These are phyloP conservation scores for Gobio occitaniae DNA, from an alignment of 2,797 vertebrate genomes.

Conservation along the genomic window DNA sequence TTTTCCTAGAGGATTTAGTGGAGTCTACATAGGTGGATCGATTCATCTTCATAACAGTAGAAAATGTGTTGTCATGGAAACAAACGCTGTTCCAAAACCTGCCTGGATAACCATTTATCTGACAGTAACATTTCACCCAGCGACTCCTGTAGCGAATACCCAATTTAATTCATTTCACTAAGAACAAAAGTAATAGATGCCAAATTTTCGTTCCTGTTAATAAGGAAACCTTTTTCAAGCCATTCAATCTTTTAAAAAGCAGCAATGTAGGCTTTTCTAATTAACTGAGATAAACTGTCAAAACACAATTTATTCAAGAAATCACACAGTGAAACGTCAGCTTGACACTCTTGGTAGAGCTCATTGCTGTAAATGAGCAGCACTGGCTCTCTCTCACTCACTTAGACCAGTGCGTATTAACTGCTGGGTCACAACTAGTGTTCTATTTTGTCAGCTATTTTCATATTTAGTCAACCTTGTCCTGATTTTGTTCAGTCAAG, in stretches of 20 bases:
- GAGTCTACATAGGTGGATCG: not conserved
- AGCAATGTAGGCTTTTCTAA: not conserved
- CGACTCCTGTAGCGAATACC: not conserved
- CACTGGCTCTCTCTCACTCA: not conserved
- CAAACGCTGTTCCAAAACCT: not conserved
- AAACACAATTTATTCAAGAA: not conserved
- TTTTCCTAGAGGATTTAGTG: not conserved
- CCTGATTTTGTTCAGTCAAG: no score
- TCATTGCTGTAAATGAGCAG: conserved; percentile 27
- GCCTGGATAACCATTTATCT: not conserved
- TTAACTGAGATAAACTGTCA: not conserved
- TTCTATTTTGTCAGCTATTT: no score
- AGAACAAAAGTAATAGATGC: not conserved
- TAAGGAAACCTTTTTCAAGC: not conserved
- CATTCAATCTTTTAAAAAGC: not conserved
- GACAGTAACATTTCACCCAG: not conserved
- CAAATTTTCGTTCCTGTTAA: not conserved
- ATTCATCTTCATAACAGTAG: not conserved
- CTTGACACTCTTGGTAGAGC: not conserved
- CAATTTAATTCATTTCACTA: not conserved
- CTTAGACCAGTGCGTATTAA: not conserved
- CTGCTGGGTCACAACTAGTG: not conserved
- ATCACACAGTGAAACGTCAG: not conserved
- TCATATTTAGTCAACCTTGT: no score
- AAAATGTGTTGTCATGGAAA: conserved; percentile 8